Evolutionary conservation across 2,888 invertebrate genomes (phyloP).

Genomic region (Drosophila pseudotakahashii): DNA sequence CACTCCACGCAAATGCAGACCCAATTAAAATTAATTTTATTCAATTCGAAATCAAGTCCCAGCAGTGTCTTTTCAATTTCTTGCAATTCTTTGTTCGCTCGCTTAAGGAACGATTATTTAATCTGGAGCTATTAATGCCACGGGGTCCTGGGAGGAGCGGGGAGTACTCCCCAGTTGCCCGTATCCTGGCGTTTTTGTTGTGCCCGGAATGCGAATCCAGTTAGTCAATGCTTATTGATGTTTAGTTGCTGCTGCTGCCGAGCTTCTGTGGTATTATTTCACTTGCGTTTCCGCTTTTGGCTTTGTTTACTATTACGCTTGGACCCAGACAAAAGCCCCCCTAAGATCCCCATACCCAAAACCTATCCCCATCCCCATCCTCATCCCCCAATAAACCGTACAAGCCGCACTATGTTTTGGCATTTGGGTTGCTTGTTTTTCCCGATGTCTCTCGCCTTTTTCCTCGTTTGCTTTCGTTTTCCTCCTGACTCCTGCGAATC

Average conservation of each 20-base stretch:
- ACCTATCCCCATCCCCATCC: conserved; percentile 5
- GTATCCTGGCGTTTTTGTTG: conserved; percentile 28
- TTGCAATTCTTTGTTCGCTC: conserved; percentile 40
- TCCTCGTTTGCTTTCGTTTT: conserved; percentile 34
- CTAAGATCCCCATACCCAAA: conserved; percentile 61
- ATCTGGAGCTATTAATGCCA: conserved; percentile 76
- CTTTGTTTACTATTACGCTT: conserved; percentile 78
- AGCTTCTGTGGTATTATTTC: conserved; percentile 41
- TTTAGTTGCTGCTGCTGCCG: conserved; percentile 61
- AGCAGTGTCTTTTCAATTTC: conserved; percentile 57
- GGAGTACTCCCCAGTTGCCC: conserved; percentile 33
- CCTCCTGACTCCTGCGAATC: conserved; percentile 55
- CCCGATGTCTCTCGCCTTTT: conserved; percentile 63
- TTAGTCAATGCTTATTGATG: conserved; percentile 79
- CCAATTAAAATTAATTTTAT: conserved; percentile 78
- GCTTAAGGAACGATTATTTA: conserved; percentile 79
- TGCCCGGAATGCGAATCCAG: conserved; percentile 58
- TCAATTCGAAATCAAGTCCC: conserved; percentile 73
- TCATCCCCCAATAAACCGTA: conserved; percentile 41
- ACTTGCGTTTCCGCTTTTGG: conserved; percentile 79
- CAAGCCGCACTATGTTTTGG: conserved; percentile 76
- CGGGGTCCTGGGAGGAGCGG: neutral
- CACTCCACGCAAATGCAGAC: conserved; percentile 29
- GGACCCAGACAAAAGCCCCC: conserved; percentile 74
- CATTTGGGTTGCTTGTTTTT: conserved; percentile 76